Percentiles rank a stretch among this genome's conserved stretches.
phyloP scores from a whole-genome alignment of 2,113 vertebrate genomes.

The Sprattus sprattus region DNA sequence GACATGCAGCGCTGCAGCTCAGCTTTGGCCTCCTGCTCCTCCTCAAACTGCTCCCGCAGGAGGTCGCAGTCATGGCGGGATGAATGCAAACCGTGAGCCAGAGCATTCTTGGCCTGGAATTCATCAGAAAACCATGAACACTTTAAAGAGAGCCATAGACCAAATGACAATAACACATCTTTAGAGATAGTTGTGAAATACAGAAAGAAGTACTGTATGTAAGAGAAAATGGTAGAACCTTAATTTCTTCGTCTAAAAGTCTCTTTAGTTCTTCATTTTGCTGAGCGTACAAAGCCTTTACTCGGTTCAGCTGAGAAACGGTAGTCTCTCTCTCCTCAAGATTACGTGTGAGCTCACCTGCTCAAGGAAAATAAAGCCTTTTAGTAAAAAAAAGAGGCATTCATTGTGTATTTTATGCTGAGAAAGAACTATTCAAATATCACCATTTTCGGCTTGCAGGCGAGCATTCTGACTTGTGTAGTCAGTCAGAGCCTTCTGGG shows the following conservation, averaged over 20 bases:
- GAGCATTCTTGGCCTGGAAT: slow-evolving; percentile 48
- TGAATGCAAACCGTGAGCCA: slow-evolving; percentile 51
- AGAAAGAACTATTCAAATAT: background rate
- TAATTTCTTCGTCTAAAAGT: slow-evolving; percentile 73
- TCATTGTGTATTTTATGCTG: background rate
- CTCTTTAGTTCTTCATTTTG: slow-evolving; percentile 74
- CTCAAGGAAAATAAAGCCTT: background rate
- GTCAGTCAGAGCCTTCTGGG: slow-evolving; percentile 66
- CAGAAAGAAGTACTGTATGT: background rate
- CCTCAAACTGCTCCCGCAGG: slow-evolving; percentile 52
- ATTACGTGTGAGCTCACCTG: slow-evolving; percentile 68
- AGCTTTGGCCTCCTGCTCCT: slow-evolving; percentile 54
- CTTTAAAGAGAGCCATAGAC: background rate
- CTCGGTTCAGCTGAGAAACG: slow-evolving; percentile 65
- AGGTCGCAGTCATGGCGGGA: slow-evolving; percentile 53
- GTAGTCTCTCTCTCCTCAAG: slow-evolving; percentile 70
- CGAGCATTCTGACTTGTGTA: slow-evolving; percentile 63
- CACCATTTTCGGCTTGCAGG: slow-evolving; percentile 72
- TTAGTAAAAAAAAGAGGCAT: slow-evolving; percentile 2
- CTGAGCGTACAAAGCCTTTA: slow-evolving; percentile 67
- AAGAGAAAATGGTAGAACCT: slow-evolving; percentile 56
- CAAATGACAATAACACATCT: background rate
- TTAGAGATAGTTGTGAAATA: background rate
- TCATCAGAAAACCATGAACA: background rate
- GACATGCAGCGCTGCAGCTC: slow-evolving; percentile 48